Conservation (phyloP, 2,797 vertebrate species). For the Meda fulgida region DNA sequence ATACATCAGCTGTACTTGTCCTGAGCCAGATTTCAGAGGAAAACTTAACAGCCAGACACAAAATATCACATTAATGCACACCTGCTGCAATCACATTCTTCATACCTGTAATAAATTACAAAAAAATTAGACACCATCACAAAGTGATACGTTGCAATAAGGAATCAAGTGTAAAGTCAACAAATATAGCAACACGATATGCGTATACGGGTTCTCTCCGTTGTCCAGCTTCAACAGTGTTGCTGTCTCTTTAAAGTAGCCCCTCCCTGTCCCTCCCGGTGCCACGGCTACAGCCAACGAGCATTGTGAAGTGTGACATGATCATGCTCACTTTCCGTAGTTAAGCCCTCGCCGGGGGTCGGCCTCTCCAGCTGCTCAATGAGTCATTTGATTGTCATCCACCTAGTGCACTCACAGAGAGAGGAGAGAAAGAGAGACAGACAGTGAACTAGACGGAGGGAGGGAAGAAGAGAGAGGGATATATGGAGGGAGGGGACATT, state of each 20-base stretch:
- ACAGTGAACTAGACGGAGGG: conserved; percentile 28
- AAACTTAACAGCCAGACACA: conserved; percentile 67
- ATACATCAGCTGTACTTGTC: conserved; percentile 66
- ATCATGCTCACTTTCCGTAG: conserved; percentile 84
- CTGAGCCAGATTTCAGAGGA: conserved; percentile 66
- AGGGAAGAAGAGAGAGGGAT: conserved; percentile 21
- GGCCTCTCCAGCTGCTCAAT: conserved; percentile 81
- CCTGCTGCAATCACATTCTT: conserved; percentile 50
- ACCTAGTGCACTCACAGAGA: conserved; percentile 75
- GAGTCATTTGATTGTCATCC: conserved; percentile 90
- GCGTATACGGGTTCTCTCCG: conserved; percentile 3
- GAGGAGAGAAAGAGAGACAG: conserved; percentile 48
- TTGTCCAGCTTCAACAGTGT: conserved; percentile 51
- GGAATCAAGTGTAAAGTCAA: neutral
- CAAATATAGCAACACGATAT: neutral
- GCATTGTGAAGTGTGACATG: conserved; percentile 85
- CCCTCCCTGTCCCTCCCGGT: conserved; percentile 72
- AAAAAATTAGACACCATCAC: neutral
- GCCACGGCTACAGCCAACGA: conserved; percentile 79
- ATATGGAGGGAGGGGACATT: conserved; percentile 17
- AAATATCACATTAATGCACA: conserved; percentile 47
- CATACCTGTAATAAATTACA: conserved; percentile 23
- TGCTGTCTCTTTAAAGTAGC: conserved; percentile 67
- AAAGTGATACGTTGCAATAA: neutral
- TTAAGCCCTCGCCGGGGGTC: conserved; percentile 84